A percentile compares a stretch with the other conserved stretches of the same genome.
phyloP scores from a whole-genome alignment of 2,888 invertebrate species.

The Chironomus tentans region DNA sequence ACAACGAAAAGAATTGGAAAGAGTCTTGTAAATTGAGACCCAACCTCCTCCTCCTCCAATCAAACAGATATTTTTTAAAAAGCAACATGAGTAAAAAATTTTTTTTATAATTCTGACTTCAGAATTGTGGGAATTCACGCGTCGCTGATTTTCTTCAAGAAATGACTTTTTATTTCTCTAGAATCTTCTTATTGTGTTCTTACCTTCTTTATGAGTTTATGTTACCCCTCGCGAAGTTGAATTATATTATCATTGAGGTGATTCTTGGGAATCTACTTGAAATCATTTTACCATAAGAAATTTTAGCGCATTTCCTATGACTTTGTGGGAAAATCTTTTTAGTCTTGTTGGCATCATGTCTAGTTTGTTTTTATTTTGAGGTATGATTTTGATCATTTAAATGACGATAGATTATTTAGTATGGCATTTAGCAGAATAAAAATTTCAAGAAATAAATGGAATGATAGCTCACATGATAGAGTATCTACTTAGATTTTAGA shows the following conservation, averaged over 20 bases:
- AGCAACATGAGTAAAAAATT: background rate
- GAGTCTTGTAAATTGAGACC: constrained; percentile 1
- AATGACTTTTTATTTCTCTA: background rate
- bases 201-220: background rate
- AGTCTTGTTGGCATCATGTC: no score
- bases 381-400: no score
- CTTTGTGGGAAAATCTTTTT: background rate
- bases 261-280: constrained; percentile 3
- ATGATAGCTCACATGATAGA: no score
- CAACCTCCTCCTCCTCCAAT: background rate
- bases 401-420: no score
- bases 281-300: constrained; percentile 7
- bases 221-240: background rate
- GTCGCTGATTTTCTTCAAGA: constrained; percentile 16
- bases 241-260: background rate
- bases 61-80: background rate
- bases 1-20: background rate
- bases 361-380: no score
- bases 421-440: no score
- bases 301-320: background rate
- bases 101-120: background rate
- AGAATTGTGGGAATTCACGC: constrained; percentile 25
- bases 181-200: background rate
- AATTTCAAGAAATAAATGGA: no score
- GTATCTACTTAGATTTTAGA: no score